Conservation (phyloP, 1,140 invertebrate species). For the Telenomus remus region DNA sequence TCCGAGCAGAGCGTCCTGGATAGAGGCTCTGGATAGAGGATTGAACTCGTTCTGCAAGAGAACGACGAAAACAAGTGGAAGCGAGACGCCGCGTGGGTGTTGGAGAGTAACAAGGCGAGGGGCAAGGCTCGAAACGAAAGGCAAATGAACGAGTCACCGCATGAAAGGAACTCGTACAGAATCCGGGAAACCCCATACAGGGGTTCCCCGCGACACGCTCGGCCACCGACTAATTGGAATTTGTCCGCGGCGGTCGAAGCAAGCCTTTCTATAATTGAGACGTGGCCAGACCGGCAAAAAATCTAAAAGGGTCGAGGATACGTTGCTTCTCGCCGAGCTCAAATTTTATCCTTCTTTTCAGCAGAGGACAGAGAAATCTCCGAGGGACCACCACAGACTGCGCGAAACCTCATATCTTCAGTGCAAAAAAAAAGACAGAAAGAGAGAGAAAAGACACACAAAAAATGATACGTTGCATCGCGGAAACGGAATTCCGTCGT, state of each 20-base stretch:
- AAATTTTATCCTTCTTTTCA: conserved; percentile 59
- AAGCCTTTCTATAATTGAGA: conserved; percentile 77
- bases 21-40: conserved; percentile 53
- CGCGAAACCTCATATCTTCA: conserved; percentile 52
- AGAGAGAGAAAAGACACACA: too few species aligned
- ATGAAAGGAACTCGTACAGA: conserved; percentile 76
- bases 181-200: conserved; percentile 75
- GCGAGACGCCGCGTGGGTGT: conserved; percentile 32
- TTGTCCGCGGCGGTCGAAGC: conserved; percentile 75
- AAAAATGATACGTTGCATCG: conserved; percentile 37
- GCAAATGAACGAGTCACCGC: conserved; percentile 74
- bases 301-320: conserved; percentile 64
- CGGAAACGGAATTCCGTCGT: conserved; percentile 34
- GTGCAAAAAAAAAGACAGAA: conserved; percentile 27
- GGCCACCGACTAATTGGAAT: conserved; percentile 75
- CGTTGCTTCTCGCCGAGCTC: conserved; percentile 63
- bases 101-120: conserved; percentile 45
- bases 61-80: conserved; percentile 43
- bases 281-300: conserved; percentile 68
- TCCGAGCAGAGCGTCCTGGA: conserved; percentile 56
- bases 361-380: conserved; percentile 48
- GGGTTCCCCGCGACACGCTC: conserved; percentile 69
- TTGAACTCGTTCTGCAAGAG: conserved; percentile 55
- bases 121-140: conserved; percentile 67
- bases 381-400: conserved; percentile 26